Percentiles rank a stretch among this genome's conserved stretches.
Conservation (phyloP, 1,140 invertebrate genomes). For the Chelonus insularis region DNA sequence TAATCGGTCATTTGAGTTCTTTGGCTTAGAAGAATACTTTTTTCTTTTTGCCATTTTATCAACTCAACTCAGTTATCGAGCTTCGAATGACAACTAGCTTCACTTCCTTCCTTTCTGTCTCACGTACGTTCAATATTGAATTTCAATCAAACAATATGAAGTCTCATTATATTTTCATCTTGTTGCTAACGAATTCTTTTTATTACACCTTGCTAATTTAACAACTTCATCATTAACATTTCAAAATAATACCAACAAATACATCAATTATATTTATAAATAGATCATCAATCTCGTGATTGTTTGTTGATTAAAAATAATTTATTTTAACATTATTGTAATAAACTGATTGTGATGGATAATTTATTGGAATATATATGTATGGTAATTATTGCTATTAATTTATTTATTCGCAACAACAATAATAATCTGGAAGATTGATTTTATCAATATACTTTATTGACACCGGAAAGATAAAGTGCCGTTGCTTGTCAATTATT, state of each 20-base stretch:
- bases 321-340: too few species aligned
- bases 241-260: too few species aligned
- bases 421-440: too few species aligned
- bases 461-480: slow-evolving; percentile 17
- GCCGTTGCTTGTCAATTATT: slow-evolving; percentile 20
- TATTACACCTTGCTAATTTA: neutral
- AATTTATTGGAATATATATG: too few species aligned
- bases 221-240: neutral
- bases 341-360: too few species aligned
- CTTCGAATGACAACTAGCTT: slow-evolving; percentile 29
- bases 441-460: too few species aligned
- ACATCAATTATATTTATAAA: too few species aligned
- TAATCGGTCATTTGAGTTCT: slow-evolving; percentile 32
- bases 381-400: too few species aligned
- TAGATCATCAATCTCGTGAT: too few species aligned
- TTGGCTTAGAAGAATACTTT: slow-evolving; percentile 20
- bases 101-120: slow-evolving; percentile 31
- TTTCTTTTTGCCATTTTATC: neutral
- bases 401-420: too few species aligned
- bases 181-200: neutral
- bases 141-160: slow-evolving; percentile 24
- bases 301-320: too few species aligned
- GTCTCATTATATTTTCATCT: slow-evolving; percentile 19
- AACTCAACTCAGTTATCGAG: slow-evolving; percentile 3
- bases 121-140: slow-evolving; percentile 20